Percentiles rank a stretch among this genome's conserved stretches.
Conservation (phyloP, 2,113 vertebrate genomes). For the Mormyrus iriodes region DNA sequence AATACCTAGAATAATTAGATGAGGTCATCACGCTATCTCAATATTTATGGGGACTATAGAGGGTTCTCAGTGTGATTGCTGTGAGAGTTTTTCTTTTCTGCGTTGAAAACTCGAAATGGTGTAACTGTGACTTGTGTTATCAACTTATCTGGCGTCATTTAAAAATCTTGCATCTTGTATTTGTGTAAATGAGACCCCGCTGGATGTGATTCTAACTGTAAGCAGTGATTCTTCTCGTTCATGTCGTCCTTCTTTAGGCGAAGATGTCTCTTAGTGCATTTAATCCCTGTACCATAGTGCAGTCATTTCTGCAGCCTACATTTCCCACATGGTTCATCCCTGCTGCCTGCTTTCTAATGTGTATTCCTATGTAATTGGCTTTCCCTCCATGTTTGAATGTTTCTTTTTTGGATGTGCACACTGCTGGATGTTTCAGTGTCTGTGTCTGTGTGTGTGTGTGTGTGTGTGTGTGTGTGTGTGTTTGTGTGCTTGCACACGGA, state of each 20-base stretch:
- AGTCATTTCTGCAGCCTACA: background rate
- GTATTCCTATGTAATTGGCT: background rate
- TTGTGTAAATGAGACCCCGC: background rate
- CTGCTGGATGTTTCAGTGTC: too few relatives aligned
- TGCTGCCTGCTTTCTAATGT: background rate
- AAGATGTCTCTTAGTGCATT: too few relatives aligned
- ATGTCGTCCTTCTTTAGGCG: background rate
- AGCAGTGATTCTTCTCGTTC: background rate
- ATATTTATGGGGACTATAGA: background rate
- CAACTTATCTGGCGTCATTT: background rate
- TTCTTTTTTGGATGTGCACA: background rate
- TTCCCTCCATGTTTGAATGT: background rate
- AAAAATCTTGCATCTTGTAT: background rate
- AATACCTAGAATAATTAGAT: background rate
- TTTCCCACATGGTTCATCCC: background rate
- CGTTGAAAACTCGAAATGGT: background rate
- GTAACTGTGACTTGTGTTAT: background rate
- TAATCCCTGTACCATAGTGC: background rate
- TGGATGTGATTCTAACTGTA: background rate
- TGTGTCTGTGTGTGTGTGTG: background rate
- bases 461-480: background rate
- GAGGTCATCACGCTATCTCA: background rate
- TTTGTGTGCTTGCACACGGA: slow-evolving; percentile 8
- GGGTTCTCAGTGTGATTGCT: background rate
- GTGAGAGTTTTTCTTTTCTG: background rate